Conservation (phyloP, 2,888 invertebrate species). For the Rotaria magnacalcarata region DNA sequence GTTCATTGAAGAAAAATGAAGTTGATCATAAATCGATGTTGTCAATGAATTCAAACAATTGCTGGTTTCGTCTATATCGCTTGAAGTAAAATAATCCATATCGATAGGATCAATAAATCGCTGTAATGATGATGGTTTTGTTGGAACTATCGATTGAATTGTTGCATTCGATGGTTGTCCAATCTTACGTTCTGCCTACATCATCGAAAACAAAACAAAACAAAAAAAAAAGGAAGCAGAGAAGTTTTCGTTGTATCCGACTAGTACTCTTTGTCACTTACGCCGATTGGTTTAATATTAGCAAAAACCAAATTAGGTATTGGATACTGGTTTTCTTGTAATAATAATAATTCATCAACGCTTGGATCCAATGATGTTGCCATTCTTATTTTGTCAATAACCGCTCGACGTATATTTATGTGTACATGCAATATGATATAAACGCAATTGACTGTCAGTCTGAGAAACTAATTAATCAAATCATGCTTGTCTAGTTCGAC, state of each 20-base stretch:
- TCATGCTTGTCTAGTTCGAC: not conserved
- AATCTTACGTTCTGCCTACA: not conserved
- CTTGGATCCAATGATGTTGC: not conserved
- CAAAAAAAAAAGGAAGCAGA: not conserved
- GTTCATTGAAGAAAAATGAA: not conserved
- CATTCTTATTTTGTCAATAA: not conserved
- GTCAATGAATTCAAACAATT: not conserved
- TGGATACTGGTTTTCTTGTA: not conserved
- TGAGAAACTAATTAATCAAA: not conserved
- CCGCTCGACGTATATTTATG: no score
- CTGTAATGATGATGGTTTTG: not conserved
- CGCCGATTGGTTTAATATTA: not conserved
- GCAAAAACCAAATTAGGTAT: not conserved
- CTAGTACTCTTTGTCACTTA: not conserved
- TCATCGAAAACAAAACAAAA: no score
- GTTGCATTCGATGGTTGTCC: not conserved
- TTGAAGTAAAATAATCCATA: not conserved
- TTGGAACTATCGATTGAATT: not conserved
- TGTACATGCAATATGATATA: not conserved
- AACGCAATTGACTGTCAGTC: not conserved
- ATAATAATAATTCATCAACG: not conserved
- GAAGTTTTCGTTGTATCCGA: no score
- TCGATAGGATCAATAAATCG: not conserved
- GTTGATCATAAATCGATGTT: not conserved
- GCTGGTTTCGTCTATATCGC: not conserved